phyloP scores from a whole-genome alignment of 2,797 vertebrate genomes.

The Leuciscus waleckii region DNA sequence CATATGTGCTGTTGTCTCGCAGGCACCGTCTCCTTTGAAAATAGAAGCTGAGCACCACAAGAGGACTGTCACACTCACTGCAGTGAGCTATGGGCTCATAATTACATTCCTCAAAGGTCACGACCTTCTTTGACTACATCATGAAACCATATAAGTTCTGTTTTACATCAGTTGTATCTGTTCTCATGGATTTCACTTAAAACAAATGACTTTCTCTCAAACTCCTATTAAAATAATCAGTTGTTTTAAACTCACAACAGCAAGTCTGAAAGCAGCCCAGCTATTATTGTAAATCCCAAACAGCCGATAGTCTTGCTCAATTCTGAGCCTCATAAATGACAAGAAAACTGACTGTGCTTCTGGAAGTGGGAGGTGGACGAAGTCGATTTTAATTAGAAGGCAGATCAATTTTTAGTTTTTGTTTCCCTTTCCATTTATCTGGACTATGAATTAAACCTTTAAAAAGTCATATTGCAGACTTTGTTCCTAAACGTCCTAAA shows the following conservation, averaged over 20 bases:
- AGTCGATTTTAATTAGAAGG: constrained; percentile 67
- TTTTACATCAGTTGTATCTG: not conserved
- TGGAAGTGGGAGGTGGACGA: constrained; percentile 16
- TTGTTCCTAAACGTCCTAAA: constrained; percentile 41
- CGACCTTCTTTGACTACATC: not conserved
- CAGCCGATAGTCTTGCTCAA: constrained; percentile 15
- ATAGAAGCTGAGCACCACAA: not conserved
- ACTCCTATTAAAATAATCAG: not conserved
- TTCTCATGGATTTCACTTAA: not conserved
- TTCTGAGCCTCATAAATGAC: constrained; percentile 29
- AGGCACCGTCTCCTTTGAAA: not conserved
- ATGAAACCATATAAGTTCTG: not conserved
- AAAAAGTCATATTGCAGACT: constrained; percentile 54
- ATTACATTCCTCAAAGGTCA: constrained; percentile 14
- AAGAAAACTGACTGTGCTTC: constrained; percentile 19
- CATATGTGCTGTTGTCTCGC: constrained; percentile 10
- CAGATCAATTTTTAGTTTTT: constrained; percentile 61
- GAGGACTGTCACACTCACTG: not conserved
- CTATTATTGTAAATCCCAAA: constrained; percentile 13
- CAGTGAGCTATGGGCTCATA: not conserved
- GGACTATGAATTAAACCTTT: constrained; percentile 65
- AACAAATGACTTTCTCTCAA: not conserved
- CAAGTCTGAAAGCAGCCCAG: not conserved
- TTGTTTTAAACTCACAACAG: constrained; percentile 15
- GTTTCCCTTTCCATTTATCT: constrained; percentile 59